Evolutionary conservation across 2,113 vertebrate genomes (phyloP), one percentile per base, ranked within the genome.

Genomic region (Lepisosteus oculatus): DNA sequence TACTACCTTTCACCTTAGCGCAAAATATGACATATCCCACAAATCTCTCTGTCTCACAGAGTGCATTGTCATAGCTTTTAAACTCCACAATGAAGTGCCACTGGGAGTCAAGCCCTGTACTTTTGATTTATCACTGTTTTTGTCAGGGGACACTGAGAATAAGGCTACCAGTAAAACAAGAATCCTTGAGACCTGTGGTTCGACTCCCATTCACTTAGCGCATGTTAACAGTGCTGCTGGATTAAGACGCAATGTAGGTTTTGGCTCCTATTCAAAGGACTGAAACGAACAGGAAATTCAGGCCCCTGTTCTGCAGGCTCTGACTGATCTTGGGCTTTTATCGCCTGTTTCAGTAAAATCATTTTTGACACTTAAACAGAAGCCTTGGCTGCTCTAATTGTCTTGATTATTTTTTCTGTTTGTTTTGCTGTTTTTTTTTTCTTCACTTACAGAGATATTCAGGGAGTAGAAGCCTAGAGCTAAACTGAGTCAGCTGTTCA

Each of bases 341-440:
- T 43, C 51, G 51, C 42, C 61, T 63, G 43, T 51, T 45, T 42
- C 56, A 41, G 59, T 67, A 43, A 43, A 77, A 76, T 77, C 43
- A 68, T 57, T 72, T 54, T 13, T 65, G 69, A 76, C 67, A 68
- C 51, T 65, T 73, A 61, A 72, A 73, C 75, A 72, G 77, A 61
- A 78, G 77, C 66, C 68, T 70, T 74, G 69, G 71, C 79, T 14
- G 51, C 13, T 13, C 67, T 79, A 79, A 78, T 77, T 72, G 74
- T 77, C 68, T 72, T 79, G 75, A 70, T 79, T 83, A 76, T 81
- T 81, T 81, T 74, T 11, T 17, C 43, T 43, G 15, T n/a, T 68
- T 68, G 56, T 74, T 73, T 79, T 51, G 47, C 73, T 76, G 70
- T 77, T 73, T 72, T 61, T 74, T 74, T 70, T 70, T 68, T 70